A percentile compares a stretch with the other conserved stretches of the same genome.
Conservation (phyloP, 2,797 vertebrate species). For the Acridotheres tristis region DNA sequence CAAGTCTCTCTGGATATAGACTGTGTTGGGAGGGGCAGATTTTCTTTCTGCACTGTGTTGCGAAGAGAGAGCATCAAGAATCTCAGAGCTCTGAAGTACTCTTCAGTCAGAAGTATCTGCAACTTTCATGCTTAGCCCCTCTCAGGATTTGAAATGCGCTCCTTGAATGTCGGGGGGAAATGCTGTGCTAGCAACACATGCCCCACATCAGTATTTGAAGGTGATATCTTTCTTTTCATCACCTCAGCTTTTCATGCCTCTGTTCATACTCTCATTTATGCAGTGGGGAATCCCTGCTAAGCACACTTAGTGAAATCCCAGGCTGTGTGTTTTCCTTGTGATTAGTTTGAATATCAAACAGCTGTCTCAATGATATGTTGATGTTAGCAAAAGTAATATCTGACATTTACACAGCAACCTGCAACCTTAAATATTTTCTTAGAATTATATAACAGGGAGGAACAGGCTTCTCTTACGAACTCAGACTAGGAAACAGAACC, state of each 20-base stretch:
- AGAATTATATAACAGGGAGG: not conserved
- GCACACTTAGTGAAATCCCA: not conserved
- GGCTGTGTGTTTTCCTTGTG: not conserved
- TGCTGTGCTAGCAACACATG: not conserved
- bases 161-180: conserved; percentile 26
- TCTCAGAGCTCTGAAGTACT: conserved; percentile 3
- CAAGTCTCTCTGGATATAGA: not conserved
- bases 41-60: not conserved
- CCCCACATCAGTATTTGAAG: conserved; percentile 8
- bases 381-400: not conserved
- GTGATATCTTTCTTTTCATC: conserved; percentile 39
- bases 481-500: not conserved
- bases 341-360: conserved; percentile 34
- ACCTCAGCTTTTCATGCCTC: conserved; percentile 8
- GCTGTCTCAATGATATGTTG: not conserved
- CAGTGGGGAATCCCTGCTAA: not conserved
- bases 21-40: not conserved
- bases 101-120: conserved; percentile 17
- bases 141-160: conserved; percentile 15
- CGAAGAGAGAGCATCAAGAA: not conserved
- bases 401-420: conserved; percentile 16
- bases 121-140: conserved; percentile 19
- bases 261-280: not conserved
- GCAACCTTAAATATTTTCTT: not conserved
- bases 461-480: not conserved